Percentiles rank a stretch among this genome's conserved stretches.
Evolutionary conservation across 2,888 invertebrate genomes (phyloP).

Genomic region (Argyra leucocephala): DNA sequence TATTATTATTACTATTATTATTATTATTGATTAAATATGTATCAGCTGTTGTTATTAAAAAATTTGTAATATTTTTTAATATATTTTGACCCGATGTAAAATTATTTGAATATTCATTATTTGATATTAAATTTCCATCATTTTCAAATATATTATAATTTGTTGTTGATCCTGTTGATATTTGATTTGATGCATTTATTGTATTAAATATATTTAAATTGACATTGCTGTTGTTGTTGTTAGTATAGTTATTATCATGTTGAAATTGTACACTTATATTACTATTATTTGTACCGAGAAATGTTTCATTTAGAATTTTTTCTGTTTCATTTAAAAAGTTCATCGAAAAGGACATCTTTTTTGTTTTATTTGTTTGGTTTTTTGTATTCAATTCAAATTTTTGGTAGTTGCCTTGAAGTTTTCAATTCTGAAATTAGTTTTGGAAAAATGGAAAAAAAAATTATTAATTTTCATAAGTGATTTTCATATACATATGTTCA

Average conservation of each 20-base stretch:
- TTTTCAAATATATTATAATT: background rate
- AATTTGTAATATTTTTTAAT: background rate
- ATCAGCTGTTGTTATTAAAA: background rate
- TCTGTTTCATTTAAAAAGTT: background rate
- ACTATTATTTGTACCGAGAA: conserved; percentile 6
- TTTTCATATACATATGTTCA: too few species aligned
- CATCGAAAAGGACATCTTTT: background rate
- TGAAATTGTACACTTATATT: background rate
- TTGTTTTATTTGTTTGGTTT: background rate
- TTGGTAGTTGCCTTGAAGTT: too few species aligned
- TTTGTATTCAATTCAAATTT: too few species aligned
- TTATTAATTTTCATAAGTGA: too few species aligned
- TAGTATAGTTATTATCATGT: background rate
- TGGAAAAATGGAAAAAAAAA: too few species aligned
- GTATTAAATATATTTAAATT: background rate
- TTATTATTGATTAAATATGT: background rate
- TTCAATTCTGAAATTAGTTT: too few species aligned
- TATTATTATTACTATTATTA: background rate
- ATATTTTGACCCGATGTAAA: background rate
- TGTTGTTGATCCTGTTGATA: background rate
- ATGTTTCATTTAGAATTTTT: background rate
- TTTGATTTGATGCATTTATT: background rate
- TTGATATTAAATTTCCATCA: background rate
- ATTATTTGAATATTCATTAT: background rate
- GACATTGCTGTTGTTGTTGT: background rate